Percentiles rank a stretch among this genome's conserved stretches.
These are phyloP conservation scores for Xanthorhoe designata DNA, from an alignment of 2,888 invertebrate species.

Conservation along the genomic window DNA sequence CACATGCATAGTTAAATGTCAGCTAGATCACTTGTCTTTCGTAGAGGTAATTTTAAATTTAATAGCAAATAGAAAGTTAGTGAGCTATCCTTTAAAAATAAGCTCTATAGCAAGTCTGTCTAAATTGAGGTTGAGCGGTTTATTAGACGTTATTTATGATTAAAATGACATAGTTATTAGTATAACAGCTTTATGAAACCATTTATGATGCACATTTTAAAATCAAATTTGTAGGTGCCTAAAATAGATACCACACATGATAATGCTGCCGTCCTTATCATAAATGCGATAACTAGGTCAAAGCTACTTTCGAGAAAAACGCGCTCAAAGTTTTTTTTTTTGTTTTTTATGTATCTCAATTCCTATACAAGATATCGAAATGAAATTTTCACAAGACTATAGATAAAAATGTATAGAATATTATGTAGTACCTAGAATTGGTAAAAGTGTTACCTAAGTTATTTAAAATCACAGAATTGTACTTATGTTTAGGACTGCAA, in stretches of 20 bases:
- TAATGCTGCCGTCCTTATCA: background rate
- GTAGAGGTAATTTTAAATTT: background rate
- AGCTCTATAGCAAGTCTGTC: slow-evolving; percentile 19
- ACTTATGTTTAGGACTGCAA: no score
- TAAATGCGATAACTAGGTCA: no score
- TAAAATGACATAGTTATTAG: slow-evolving; percentile 27
- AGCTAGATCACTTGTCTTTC: slow-evolving; percentile 10
- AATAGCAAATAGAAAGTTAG: background rate
- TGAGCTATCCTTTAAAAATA: slow-evolving; percentile 9
- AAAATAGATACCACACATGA: background rate
- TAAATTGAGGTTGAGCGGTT: slow-evolving; percentile 25
- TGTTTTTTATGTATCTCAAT: no score
- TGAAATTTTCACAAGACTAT: no score
- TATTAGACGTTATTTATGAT: slow-evolving; percentile 28
- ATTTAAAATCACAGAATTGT: no score
- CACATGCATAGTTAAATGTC: slow-evolving; percentile 2
- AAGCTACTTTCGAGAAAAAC: no score
- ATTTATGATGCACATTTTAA: background rate
- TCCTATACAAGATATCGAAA: no score
- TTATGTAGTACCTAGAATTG: no score
- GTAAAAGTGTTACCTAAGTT: no score
- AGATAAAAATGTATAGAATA: no score
- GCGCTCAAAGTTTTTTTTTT: no score
- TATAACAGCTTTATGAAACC: slow-evolving; percentile 19
- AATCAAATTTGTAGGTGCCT: background rate